Conservation (phyloP, 2,797 vertebrate genomes). For the Galagoides demidoff region DNA sequence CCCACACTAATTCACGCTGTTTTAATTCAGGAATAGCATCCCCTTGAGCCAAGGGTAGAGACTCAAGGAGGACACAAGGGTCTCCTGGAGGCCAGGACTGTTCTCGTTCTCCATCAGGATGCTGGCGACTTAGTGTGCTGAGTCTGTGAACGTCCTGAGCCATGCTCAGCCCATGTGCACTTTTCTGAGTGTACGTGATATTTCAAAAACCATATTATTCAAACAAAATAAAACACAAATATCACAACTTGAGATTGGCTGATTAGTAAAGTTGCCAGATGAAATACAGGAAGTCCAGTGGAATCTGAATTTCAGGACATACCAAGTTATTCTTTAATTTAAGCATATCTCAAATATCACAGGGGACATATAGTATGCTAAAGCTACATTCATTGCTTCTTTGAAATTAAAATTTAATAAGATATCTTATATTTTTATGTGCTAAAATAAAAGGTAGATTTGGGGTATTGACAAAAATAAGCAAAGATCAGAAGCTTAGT, state of each 20-base stretch:
- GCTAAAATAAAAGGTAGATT: neutral
- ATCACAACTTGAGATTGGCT: neutral
- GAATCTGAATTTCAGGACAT: constrained; percentile 28
- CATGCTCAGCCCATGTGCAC: too few relatives aligned
- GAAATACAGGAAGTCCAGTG: neutral
- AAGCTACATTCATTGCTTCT: constrained; percentile 10
- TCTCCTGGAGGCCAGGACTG: neutral
- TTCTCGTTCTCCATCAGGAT: neutral
- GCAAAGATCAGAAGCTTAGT: neutral
- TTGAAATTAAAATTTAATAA: constrained; percentile 31
- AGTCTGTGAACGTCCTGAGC: neutral
- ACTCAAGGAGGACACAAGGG: neutral
- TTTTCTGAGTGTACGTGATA: neutral
- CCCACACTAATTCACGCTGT: neutral
- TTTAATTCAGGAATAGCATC: neutral
- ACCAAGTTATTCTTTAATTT: neutral
- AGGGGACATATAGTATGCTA: neutral
- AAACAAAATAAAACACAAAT: neutral
- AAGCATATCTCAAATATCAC: neutral
- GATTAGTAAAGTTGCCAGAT: neutral
- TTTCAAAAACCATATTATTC: neutral
- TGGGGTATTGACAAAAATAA: neutral
- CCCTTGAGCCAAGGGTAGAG: neutral
- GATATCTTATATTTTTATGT: constrained; percentile 1
- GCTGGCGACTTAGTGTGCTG: neutral